Evolutionary conservation across 2,888 invertebrate genomes (phyloP), one percentile per base, ranked within the genome.

Genomic region (Leucozona laternaria): DNA sequence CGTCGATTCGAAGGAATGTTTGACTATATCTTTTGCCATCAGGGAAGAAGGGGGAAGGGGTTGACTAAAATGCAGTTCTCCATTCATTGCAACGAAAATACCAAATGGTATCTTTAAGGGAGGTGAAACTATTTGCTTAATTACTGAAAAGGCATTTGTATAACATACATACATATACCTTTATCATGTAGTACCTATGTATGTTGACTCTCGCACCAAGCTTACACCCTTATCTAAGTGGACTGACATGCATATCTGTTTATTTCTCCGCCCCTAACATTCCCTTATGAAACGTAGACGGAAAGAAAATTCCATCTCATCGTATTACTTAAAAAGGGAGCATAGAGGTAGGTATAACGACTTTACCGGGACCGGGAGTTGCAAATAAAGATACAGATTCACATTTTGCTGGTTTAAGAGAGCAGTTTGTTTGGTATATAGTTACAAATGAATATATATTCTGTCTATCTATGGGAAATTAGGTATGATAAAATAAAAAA

Each of bases 51-150:
- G 34, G 22, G 50, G 8, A n/a, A 2, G 15, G 34, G n/a, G 50
- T 6, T n/a, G 15, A 2, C 64, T 57, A 50, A 77, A 82, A 72
- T 84, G 84, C 84, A 84, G 20, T 76, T 75, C 75, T 76, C 70
- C 15, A 68, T 76, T 76, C 10, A 68, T 76, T 76, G 58, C 66
- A 58, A 77, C 62, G 55, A 64, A 81, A 76, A 81, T 76, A 45
- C 76, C 55, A 81, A 81, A 80, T 37, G 25, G 31, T 60, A 70
- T 70, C 43, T 31, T 37, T 37, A 34, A 48, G 77, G 81, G 57
- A 68, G 68, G 76, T 77, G 77, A 73, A 85, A 72, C 72, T 73
- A 72, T 71, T 62, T 77, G 85, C 77, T 85, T 85, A 81, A 85
- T 85, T 85, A 85, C 81, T 72, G 85, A 80, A 77, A 77, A 76